phyloP scores from a whole-genome alignment of 2,888 invertebrate species.

The Psylliodes chrysocephalus region DNA sequence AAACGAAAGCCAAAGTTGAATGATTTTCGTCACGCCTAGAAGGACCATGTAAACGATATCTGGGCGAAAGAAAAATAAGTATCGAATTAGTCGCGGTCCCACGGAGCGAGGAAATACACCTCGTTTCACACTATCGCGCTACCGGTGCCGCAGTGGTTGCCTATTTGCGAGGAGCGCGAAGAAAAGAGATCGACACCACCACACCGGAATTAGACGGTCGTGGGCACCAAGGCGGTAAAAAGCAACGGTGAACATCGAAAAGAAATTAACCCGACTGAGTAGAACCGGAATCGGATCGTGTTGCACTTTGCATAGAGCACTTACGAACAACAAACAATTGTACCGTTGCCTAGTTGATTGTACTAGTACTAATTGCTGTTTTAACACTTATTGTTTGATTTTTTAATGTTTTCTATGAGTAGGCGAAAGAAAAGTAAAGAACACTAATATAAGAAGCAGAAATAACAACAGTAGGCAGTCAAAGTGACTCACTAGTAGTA shows the following conservation, averaged over 20 bases:
- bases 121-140: conserved; percentile 62
- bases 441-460: too few relatives aligned
- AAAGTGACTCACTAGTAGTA: too few relatives aligned
- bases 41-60: conserved; percentile 62
- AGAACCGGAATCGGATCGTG: conserved; percentile 8
- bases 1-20: conserved; percentile 27
- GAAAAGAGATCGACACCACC: too few relatives aligned
- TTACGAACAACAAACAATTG: conserved; percentile 6
- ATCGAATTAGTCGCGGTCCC: conserved; percentile 61
- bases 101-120: conserved; percentile 62
- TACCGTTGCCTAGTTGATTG: too few relatives aligned
- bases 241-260: conserved; percentile 16
- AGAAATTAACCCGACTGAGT: conserved; percentile 16
- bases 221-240: background rate
- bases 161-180: background rate
- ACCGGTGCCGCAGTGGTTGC: conserved; percentile 43
- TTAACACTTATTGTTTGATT: too few relatives aligned
- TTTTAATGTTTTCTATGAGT: too few relatives aligned
- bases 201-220: background rate
- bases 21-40: conserved; percentile 54
- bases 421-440: too few relatives aligned
- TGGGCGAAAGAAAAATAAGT: conserved; percentile 59
- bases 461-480: too few relatives aligned
- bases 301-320: background rate
- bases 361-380: too few relatives aligned